Evolutionary conservation across 2,113 vertebrate genomes (phyloP), one percentile per base, ranked within the genome.

Genomic region (Telmatochromis bifrenatus): DNA sequence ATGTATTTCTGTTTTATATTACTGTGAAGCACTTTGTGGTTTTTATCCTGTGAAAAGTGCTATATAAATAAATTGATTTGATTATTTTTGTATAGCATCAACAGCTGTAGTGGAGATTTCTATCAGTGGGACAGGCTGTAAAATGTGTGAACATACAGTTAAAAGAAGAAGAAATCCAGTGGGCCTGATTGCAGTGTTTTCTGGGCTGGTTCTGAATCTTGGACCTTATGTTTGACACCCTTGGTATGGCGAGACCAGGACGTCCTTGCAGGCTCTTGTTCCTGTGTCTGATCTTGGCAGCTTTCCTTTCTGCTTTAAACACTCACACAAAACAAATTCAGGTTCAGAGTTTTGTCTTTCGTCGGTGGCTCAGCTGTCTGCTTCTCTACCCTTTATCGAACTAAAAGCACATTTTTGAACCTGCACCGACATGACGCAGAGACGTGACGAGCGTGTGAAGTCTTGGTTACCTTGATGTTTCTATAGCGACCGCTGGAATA

Each of bases 401-500:
- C 49, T 4, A 31, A 17, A 26, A 49, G 47, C 70, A 35, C 45
- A 33, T 54, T 54, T 21, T 47, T 23, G n/a, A 88, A 84, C 62
- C 84, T 31, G 53, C 39, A 75, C 86, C 49, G 53, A 88, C 79
- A 84, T 82, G 73, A 75, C n/a, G 68, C 53, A 55, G 19, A 65
- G 65, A 84, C 21, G 21, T 39, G 47, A 82, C 28, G 42, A 73
- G 68, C 56, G 81, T 70, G 21, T 54, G 51, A 45, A 53, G 82
- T 93, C 79, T 88, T 87, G 92, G 88, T 89, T 89, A 91, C 87
- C 82, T 84, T 79, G 82, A 86, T 88, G 96, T 97, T 96, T 92
- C 96, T 92, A 96, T 95, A 93, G 95, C 88, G 95, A 96, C 96
- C 82, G 89, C 89, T 87, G 91, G 84, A 91, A 94, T 94, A 96